A percentile compares a stretch with the other conserved stretches of the same genome.
phyloP scores from a whole-genome alignment of 1,140 invertebrate genomes.

The Pararge aegeria region DNA sequence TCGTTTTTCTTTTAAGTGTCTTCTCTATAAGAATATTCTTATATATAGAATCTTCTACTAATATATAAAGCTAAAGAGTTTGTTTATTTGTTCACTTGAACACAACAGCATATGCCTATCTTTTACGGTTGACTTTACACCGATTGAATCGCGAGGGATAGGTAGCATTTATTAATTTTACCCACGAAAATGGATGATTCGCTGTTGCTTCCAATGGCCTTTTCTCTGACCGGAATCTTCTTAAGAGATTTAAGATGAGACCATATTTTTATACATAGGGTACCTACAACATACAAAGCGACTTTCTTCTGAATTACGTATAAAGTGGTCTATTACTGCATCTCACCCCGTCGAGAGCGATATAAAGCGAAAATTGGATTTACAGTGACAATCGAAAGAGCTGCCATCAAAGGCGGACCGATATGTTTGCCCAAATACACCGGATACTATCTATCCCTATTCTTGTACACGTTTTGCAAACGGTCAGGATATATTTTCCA shows the following conservation, averaged over 20 bases:
- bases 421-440: conserved; percentile 69
- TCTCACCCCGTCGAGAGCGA: conserved; percentile 60
- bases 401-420: conserved; percentile 69
- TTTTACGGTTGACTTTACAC: no score
- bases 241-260: background rate
- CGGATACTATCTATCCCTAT: conserved; percentile 57
- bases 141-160: no score
- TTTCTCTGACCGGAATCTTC: no score
- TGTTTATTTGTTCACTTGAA: no score
- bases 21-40: no score
- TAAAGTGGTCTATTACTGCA: conserved; percentile 41
- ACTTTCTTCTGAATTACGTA: conserved; percentile 20
- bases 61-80: no score
- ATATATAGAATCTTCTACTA: no score
- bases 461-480: conserved; percentile 34
- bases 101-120: no score
- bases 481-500: conserved; percentile 21
- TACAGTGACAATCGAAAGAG: conserved; percentile 71
- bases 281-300: background rate
- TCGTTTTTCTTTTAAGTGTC: no score
- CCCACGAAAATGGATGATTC: no score
- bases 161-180: no score
- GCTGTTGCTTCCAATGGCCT: no score
- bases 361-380: conserved; percentile 76
- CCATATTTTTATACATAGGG: background rate